Conservation (phyloP, 2,888 invertebrate species). For the Heteromyza rotundicornis region DNA sequence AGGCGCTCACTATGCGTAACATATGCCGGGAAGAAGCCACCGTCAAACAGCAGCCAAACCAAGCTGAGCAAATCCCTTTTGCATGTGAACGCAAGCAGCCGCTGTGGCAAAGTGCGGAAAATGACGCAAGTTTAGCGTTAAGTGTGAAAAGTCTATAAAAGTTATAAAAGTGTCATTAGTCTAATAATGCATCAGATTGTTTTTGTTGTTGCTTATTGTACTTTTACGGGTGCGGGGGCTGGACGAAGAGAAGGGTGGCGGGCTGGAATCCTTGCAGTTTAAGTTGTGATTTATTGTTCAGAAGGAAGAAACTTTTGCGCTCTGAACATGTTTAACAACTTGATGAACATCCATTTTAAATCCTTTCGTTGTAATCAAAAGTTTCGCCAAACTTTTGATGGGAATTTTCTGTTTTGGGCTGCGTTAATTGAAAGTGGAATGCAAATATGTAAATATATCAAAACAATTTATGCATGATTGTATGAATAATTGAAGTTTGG, state of each 20-base stretch:
- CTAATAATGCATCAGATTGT: constrained; percentile 27
- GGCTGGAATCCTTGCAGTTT: too few relatives aligned
- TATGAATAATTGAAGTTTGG: background rate
- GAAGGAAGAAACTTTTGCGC: background rate
- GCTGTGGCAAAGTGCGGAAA: background rate
- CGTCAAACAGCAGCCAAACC: background rate
- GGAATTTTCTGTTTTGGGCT: background rate
- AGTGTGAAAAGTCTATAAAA: constrained; percentile 53
- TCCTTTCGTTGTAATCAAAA: background rate
- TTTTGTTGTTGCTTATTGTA: background rate
- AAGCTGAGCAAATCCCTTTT: constrained; percentile 14
- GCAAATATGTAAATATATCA: background rate
- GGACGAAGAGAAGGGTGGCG: too few relatives aligned
- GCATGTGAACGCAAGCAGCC: background rate
- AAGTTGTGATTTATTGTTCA: background rate
- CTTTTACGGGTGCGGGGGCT: too few relatives aligned
- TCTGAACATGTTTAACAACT: background rate
- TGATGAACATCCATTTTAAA: background rate
- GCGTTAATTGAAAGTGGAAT: background rate
- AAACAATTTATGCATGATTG: background rate
- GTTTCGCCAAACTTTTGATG: background rate
- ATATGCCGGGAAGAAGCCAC: background rate
- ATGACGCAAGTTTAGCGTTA: constrained; percentile 30
- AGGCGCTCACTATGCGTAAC: background rate
- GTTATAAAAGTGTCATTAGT: constrained; percentile 54